Evolutionary conservation across 2,888 invertebrate genomes (phyloP).

Genomic region (Alviniconcha strummeri): DNA sequence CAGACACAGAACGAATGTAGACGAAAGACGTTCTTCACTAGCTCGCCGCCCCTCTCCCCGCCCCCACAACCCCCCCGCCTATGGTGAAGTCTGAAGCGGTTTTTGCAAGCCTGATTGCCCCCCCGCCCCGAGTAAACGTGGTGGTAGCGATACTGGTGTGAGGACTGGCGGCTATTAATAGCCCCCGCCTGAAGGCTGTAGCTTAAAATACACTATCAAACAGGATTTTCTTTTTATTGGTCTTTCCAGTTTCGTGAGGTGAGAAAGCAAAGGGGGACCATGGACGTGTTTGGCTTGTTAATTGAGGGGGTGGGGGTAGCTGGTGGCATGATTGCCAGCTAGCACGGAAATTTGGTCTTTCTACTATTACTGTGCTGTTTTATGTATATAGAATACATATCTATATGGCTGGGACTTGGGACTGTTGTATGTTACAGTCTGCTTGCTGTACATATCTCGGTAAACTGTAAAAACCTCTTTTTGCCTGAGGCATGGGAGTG

Average conservation of each 20-base stretch:
- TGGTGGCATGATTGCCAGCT: too few relatives aligned
- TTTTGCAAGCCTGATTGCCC: slow-evolving; percentile 22
- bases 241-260: slow-evolving; percentile 24
- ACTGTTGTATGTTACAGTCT: background rate
- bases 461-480: background rate
- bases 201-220: slow-evolving; percentile 33
- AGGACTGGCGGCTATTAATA: slow-evolving; percentile 32
- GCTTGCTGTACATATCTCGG: background rate
- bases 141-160: background rate
- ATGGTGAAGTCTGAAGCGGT: background rate
- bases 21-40: slow-evolving; percentile 1
- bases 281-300: background rate
- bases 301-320: background rate
- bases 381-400: background rate
- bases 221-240: background rate
- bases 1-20: background rate
- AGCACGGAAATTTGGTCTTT: background rate
- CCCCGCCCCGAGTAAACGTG: slow-evolving; percentile 10
- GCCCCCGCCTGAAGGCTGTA: slow-evolving; percentile 26
- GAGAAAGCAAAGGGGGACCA: background rate
- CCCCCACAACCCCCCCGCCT: background rate
- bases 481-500: background rate
- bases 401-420: background rate
- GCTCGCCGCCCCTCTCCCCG: background rate
- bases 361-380: background rate